Base-by-base conservation (phyloP, 2,888 invertebrate genomes). In the Coleophora flavipennella region DNA sequence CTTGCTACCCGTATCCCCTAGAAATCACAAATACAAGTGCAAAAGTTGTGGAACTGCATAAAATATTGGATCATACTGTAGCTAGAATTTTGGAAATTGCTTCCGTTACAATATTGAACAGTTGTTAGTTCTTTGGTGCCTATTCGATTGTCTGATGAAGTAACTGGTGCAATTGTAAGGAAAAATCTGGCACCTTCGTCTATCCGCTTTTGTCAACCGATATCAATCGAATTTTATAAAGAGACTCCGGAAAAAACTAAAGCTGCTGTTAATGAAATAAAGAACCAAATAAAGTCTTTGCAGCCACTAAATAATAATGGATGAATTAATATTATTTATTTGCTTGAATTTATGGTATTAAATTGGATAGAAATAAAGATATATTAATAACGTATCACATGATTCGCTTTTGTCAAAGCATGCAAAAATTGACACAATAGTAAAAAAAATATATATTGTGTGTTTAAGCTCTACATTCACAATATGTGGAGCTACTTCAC, bases 171-270 rank as follows among this genome's bases (percentile, higher is more conserved):
- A 8, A 36, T 49, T 20, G n/a, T 52, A 1, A 49, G 50, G 50
- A 36, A 49, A 48, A 55, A 53, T 45, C 51, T 50, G 2, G 40
- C 41, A 8, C 44, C 44, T 42, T 48, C 45, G 35, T 48, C 45
- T 13, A 43, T 47, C 7, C 20, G 45, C 9, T 46, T 41, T 39
- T 50, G 46, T 32, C 29, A 25, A 26, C 38, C 33, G n/a, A 42
- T 34, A n/a, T 37, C 13, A 9, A 35, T 40, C 28, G 40, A 40
- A 35, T 43, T 43, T 32, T 25, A 11, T 8, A 43, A 43, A 29
- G 40, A 43, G 32, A 43, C 43, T 32, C 43, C 45, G 2, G 41
- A 44, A 26, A 46, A 49, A 45, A 49, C 46, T 0, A 44, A 36
- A 39, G n/a, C 38, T 35, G 45, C 45, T 38, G 40, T 44, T 0